phyloP scores from a whole-genome alignment of 30 jellyfish, hydroid and myxozoan genomes.

The Aurelia sp. region DNA sequence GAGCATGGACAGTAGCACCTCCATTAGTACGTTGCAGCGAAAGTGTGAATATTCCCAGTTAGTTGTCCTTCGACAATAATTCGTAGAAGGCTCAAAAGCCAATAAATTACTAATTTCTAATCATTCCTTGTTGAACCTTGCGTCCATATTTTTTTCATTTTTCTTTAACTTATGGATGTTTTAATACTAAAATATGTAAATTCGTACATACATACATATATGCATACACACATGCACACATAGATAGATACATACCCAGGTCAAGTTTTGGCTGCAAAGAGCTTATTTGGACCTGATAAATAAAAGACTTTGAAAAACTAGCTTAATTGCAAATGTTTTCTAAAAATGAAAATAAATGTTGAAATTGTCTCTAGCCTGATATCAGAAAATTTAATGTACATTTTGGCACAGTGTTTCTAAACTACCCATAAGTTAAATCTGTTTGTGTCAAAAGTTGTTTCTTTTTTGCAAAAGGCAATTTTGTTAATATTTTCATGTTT shows the following conservation, averaged over 20 bases:
- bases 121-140: no score
- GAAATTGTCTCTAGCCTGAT: conserved; percentile 17
- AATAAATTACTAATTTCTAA: no score
- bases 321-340: conserved; percentile 28
- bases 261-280: background rate
- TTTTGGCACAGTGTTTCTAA: conserved; percentile 31
- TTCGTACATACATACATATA: conserved; percentile 59
- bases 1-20: no score
- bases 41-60: no score
- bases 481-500: conserved; percentile 32
- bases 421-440: conserved; percentile 26
- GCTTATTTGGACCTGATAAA: conserved; percentile 55
- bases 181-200: conserved; percentile 2
- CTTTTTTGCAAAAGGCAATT: conserved; percentile 45
- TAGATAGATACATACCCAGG: conserved; percentile 30
- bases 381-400: conserved; percentile 2
- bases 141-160: no score
- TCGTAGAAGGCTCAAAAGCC: no score
- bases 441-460: conserved; percentile 30
- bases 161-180: no score
- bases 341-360: conserved; percentile 35
- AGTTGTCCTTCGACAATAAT: no score
- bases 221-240: conserved; percentile 38
- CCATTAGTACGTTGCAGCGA: no score
- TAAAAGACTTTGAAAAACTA: conserved; percentile 10